Evolutionary conservation across 2,888 invertebrate genomes (phyloP), one percentile per base, ranked within the genome.

Genomic region (Disparrhopalites patrizii): DNA sequence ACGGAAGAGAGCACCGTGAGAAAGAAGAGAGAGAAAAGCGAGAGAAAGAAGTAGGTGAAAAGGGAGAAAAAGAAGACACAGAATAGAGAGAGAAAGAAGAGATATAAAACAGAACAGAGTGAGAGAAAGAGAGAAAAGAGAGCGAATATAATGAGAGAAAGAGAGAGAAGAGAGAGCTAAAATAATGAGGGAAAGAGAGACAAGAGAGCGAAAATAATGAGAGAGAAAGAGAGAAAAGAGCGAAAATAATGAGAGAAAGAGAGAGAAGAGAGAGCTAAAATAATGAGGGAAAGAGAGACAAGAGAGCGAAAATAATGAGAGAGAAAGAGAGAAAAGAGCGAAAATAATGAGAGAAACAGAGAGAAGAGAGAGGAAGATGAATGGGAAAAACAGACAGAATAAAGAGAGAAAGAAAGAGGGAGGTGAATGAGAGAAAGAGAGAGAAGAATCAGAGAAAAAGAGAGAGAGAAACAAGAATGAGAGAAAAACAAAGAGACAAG

Each of bases 21-120:
- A 51, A 2, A 47, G 4, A 3, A 52, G 30, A 28, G 7, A 20
- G 52, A 30, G 1, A 52, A 52, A 31, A 31, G 52, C 28, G 52
- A 31, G 28, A 52, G 28, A 52, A 52, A 52, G 28, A 52, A 52
- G 5, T 52, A 18, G 3, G 30, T 1, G 28, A 52, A 28, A 52
- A 52, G 28, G 52, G 25, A 23, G 25, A 47, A 23, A 7, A 50
- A 18, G 10, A 25, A 18, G 10, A 50, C 25, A 20, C n/a, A 20
- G 13, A 27, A 55, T 31, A 55, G 28, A 52, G 30, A 15, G 25
- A 30, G 28, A 52, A 52, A 30, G 30, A 52, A 52, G 30, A 52
- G 30, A 18, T 27, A 15, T 4, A 7, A 15, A 52, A 18, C 28
- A 30, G 20, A 43, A 23, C 27, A 25, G 50, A 3, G 50, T 15